Evolutionary conservation across 2,888 invertebrate species (phyloP), one percentile per base, ranked within the genome.

Genomic region (Synergus umbraculus): DNA sequence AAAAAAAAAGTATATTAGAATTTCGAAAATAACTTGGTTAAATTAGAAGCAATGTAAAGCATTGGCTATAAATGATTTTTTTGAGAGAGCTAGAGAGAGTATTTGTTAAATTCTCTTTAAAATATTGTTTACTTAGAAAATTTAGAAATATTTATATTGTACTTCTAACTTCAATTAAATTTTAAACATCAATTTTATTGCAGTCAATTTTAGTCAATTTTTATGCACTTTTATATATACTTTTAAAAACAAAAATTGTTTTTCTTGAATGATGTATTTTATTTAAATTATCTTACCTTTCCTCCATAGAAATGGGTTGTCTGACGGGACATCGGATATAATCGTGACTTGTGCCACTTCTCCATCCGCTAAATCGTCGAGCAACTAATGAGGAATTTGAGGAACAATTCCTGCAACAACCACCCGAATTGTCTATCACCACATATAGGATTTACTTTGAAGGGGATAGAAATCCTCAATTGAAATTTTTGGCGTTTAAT

Each of bases 271-370:
- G 15, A n/a, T 43, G n/a, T 41, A n/a, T 10, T 43, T 66, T 18
- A 22, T 4, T 69, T 5, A 49, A 77, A 76, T 80, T 69, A n/a
- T 80, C 58, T 88, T 87, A 91, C 92, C 91, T 89, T 83, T 91
- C 91, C 79, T 92, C 91, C 84, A 91, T 87, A 83, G 91, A 91
- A 86, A 89, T 87, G 78, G 91, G 89, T 69, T 91, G 91, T 83
- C 89, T 88, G 46, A 91, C 86, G n/a, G 91, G 92, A 82, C 91
- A 91, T 78, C 89, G 89, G 79, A 89, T 89, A 78, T 92, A 92
- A 78, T 92, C 91, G 85, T 91, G 90, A 86, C 90, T 89, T 78
- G 88, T 82, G 67, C 84, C 89, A 44, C 87, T 85, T 66, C 90
- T 86, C 92, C 91, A 92, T 79, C 89, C 90, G 18, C 88, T 86